Percentiles rank a stretch among this genome's conserved stretches.
Conservation (phyloP, 2,888 invertebrate genomes). For the Hydraecia micacea region DNA sequence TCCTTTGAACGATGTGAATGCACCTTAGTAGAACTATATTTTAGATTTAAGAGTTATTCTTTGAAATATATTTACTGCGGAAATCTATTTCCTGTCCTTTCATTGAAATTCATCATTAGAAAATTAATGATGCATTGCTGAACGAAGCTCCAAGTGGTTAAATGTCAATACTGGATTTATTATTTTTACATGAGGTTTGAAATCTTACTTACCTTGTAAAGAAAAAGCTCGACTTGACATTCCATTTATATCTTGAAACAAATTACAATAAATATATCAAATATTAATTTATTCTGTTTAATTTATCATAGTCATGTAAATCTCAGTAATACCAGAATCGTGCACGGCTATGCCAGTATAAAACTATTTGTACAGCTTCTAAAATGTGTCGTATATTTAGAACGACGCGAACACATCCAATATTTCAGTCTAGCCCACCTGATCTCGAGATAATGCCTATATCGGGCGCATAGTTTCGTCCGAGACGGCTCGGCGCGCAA, state of each 20-base stretch:
- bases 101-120: slow-evolving; percentile 47
- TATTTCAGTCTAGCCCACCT: slow-evolving; percentile 56
- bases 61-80: slow-evolving; percentile 50
- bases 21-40: slow-evolving; percentile 20
- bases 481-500: slow-evolving; percentile 80
- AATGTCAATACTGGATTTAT: slow-evolving; percentile 40
- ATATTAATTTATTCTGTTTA: slow-evolving; percentile 33
- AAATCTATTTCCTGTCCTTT: slow-evolving; percentile 56
- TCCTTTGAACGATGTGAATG: slow-evolving; percentile 29
- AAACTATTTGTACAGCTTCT: slow-evolving; percentile 5
- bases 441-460: slow-evolving; percentile 67
- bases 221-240: slow-evolving; percentile 23
- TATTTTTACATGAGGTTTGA: slow-evolving; percentile 20
- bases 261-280: slow-evolving; percentile 27
- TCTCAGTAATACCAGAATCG: not conserved
- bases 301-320: slow-evolving; percentile 35
- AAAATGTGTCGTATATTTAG: slow-evolving; percentile 38
- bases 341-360: not conserved
- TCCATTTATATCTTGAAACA: slow-evolving; percentile 25
- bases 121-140: slow-evolving; percentile 48
- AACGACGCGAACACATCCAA: slow-evolving; percentile 23
- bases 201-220: slow-evolving; percentile 44
- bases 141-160: slow-evolving; percentile 25
- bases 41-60: slow-evolving; percentile 40
- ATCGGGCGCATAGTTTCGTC: slow-evolving; percentile 66